phyloP scores from a whole-genome alignment of 2,797 vertebrate genomes.

The Phoebastria nigripes region DNA sequence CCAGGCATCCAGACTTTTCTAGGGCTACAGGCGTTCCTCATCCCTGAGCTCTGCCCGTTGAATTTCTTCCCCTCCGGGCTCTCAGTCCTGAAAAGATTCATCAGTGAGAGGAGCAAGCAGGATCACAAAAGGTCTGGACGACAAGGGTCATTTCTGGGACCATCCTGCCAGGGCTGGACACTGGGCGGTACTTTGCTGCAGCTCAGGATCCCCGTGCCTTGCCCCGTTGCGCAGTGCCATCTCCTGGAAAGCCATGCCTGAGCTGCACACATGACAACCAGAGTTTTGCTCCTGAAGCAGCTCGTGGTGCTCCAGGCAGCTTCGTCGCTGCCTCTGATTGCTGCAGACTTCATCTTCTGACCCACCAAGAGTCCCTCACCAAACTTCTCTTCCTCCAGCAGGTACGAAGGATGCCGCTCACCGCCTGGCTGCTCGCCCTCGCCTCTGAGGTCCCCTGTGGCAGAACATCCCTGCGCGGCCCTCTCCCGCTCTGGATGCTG shows the following conservation, averaged over 20 bases:
- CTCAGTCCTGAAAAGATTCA: not conserved
- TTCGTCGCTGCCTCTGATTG: not conserved
- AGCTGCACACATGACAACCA: not conserved
- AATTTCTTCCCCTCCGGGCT: not conserved
- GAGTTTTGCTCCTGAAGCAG: not conserved
- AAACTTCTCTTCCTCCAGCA: not conserved
- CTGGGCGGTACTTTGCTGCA: accelerated
- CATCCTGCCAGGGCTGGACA: not conserved
- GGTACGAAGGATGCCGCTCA: accelerated
- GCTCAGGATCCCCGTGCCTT: not conserved
- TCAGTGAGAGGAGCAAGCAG: not conserved
- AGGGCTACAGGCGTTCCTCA: not conserved
- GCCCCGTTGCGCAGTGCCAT: constrained; percentile 15
- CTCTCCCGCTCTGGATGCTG: not conserved
- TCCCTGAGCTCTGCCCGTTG: not conserved
- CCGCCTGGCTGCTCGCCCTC: accelerated
- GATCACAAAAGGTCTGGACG: not conserved
- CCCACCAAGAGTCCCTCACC: not conserved
- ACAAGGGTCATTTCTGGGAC: not conserved
- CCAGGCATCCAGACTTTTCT: not conserved
- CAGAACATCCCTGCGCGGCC: not conserved
- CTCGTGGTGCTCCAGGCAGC: not conserved
- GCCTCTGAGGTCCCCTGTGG: not conserved
- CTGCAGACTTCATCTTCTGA: not conserved
- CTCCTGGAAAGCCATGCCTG: constrained; percentile 16